Evolutionary conservation across 1,140 invertebrate genomes (phyloP).

Genomic region (Teleopsis dalmanni): DNA sequence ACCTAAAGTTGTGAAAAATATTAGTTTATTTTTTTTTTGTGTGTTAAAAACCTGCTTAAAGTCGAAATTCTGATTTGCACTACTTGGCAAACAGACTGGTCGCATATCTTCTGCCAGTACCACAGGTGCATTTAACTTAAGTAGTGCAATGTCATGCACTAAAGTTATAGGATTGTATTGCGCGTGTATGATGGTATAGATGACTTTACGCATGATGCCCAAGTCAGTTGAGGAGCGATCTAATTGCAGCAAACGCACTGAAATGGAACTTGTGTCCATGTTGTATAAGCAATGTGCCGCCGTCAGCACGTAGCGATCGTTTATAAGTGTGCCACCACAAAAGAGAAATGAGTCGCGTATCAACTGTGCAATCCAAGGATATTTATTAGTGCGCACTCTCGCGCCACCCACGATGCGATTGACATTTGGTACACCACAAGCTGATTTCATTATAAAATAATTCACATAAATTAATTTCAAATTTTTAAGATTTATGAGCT

Average conservation of each 20-base stretch:
- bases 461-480: background rate
- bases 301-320: conserved; percentile 47
- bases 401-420: conserved; percentile 41
- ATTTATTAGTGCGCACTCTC: conserved; percentile 35
- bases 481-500: background rate
- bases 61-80: conserved; percentile 28
- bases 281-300: conserved; percentile 50
- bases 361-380: conserved; percentile 41
- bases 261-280: conserved; percentile 55
- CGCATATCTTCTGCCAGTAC: conserved; percentile 70
- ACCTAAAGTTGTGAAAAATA: background rate
- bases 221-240: conserved; percentile 50
- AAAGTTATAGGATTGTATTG: conserved; percentile 28
- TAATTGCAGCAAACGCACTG: conserved; percentile 62
- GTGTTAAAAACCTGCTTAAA: conserved; percentile 26
- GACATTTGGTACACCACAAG: conserved; percentile 37
- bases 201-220: conserved; percentile 25
- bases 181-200: conserved; percentile 23
- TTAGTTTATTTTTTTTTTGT: background rate
- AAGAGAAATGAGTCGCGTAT: conserved; percentile 25
- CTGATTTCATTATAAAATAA: too few species aligned
- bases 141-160: conserved; percentile 76
- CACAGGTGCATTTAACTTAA: conserved; percentile 53
- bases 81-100: conserved; percentile 72
- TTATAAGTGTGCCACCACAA: conserved; percentile 41